Evolutionary conservation across 1,140 invertebrate genomes (phyloP).

Genomic region (Paralvinella palmiformis): DNA sequence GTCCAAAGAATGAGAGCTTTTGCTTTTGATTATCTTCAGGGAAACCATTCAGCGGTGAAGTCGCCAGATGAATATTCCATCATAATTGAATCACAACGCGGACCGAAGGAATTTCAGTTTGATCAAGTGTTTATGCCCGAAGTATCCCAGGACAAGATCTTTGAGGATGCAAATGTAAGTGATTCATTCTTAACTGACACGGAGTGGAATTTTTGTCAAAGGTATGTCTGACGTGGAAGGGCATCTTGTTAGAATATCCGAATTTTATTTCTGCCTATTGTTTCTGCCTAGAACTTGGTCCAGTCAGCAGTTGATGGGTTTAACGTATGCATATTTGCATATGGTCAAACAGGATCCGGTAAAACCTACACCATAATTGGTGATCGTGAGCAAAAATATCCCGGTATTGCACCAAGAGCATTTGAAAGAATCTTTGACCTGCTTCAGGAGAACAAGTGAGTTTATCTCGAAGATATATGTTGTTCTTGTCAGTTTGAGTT

Average conservation of each 20-base stretch:
- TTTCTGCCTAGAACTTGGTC: conserved; percentile 46
- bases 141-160: conserved; percentile 40
- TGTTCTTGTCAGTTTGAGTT: no score
- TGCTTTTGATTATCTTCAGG: conserved; percentile 21
- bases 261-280: neutral
- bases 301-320: conserved; percentile 82
- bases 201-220: neutral
- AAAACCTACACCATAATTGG: conserved; percentile 70
- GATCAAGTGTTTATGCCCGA: conserved; percentile 46
- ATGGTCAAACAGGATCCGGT: conserved; percentile 83
- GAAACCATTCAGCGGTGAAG: conserved; percentile 35
- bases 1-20: no score
- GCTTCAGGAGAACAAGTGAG: conserved; percentile 40
- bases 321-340: conserved; percentile 93
- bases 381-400: conserved; percentile 17
- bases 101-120: conserved; percentile 45
- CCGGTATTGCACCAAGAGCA: conserved; percentile 47
- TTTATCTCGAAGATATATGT: neutral
- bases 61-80: conserved; percentile 43
- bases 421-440: conserved; percentile 45
- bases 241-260: neutral
- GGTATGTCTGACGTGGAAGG: neutral
- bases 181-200: no score
- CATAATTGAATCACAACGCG: conserved; percentile 29
- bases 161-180: conserved; percentile 44